Percentiles rank a stretch among this genome's conserved stretches.
phyloP scores from a whole-genome alignment of 2,113 vertebrate genomes.

The Alaudala cheleensis region DNA sequence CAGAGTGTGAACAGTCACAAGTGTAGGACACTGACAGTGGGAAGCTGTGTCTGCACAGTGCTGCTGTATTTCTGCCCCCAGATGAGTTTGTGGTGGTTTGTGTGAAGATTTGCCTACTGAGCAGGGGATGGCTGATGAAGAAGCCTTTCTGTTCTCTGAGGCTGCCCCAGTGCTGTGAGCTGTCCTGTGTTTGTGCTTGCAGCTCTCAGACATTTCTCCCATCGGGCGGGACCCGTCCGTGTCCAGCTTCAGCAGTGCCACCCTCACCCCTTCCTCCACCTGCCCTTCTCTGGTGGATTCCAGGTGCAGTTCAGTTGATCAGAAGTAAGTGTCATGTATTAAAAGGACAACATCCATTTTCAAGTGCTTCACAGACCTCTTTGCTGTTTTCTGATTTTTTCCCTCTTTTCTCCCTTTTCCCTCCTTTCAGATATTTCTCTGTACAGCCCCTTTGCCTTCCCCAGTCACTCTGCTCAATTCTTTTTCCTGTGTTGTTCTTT shows the following conservation, averaged over 20 bases:
- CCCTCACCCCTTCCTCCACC: slow-evolving; percentile 97
- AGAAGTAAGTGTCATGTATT: slow-evolving; percentile 81
- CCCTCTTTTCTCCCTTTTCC: neutral
- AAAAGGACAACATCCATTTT: neutral
- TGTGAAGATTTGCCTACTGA: neutral
- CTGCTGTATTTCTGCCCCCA: neutral
- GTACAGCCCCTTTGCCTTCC: neutral
- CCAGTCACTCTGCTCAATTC: neutral
- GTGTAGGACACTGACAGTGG: neutral
- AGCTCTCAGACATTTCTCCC: slow-evolving; percentile 95
- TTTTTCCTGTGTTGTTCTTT: neutral
- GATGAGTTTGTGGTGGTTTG: neutral
- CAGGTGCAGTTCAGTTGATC: slow-evolving; percentile 87
- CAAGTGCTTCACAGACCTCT: neutral
- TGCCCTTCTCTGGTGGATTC: slow-evolving; percentile 94
- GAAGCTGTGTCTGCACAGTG: neutral
- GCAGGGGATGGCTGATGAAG: neutral
- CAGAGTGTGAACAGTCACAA: neutral
- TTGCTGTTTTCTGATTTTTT: neutral
- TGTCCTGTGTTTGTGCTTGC: neutral
- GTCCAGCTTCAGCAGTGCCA: slow-evolving; percentile 97
- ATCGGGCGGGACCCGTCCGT: slow-evolving; percentile 90
- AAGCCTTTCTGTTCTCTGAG: neutral
- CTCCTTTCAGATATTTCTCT: neutral
- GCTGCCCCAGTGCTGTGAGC: too few species aligned